Conservation (phyloP, 2,888 invertebrate species). For the Temnothorax rugatulus region DNA sequence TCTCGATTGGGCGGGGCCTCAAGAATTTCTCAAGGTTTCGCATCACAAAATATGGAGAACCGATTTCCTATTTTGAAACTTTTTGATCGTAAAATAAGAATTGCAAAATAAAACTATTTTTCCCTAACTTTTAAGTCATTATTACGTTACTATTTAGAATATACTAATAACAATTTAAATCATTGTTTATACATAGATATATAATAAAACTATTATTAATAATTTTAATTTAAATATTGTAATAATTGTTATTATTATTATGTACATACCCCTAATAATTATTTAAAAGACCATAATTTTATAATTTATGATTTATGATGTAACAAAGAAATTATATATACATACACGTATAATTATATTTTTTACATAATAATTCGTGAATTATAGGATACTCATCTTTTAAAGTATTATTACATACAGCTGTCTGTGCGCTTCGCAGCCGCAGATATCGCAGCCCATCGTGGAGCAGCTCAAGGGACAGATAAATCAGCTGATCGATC, state of each 20-base stretch:
- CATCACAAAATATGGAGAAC: conserved; percentile 19
- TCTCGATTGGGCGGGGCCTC: conserved; percentile 75
- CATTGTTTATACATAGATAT: neutral
- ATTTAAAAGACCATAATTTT: neutral
- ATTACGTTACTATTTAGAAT: neutral
- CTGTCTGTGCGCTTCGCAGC: conserved; percentile 62
- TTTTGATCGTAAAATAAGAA: conserved; percentile 10
- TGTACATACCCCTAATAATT: neutral
- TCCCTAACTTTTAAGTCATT: neutral
- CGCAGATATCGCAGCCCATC: conserved; percentile 89
- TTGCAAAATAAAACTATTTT: neutral
- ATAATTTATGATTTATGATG: neutral
- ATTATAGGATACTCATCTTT: neutral
- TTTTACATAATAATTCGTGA: conserved; percentile 8
- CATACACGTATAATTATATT: neutral
- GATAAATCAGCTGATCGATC: conserved; percentile 90
- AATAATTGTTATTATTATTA: conserved; percentile 2
- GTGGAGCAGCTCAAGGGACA: conserved; percentile 89
- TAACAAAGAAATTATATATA: neutral
- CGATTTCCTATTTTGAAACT: neutral
- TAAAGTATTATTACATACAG: neutral
- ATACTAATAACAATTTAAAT: neutral
- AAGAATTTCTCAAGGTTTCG: conserved; percentile 76
- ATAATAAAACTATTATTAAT: neutral
- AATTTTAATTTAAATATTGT: neutral